These are phyloP conservation scores for Trissoscelio sp. DNA, from an alignment of 2,888 invertebrate species.

Conservation along the genomic window DNA sequence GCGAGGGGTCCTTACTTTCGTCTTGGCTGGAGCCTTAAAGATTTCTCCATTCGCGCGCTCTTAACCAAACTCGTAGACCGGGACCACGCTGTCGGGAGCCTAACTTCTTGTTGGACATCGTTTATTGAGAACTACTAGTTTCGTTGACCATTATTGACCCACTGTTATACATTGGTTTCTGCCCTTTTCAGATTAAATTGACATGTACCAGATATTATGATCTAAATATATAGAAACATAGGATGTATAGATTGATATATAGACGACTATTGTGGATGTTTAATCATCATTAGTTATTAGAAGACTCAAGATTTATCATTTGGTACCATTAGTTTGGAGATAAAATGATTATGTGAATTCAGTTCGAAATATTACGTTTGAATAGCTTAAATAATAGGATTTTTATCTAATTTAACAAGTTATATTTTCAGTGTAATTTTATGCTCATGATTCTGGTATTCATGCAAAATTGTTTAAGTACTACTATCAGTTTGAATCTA, in stretches of 20 bases:
- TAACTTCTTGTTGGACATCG: conserved; percentile 62
- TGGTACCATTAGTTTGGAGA: too few species aligned
- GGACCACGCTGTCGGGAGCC: conserved; percentile 63
- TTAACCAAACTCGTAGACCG: conserved; percentile 47
- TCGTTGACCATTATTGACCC: conserved; percentile 46
- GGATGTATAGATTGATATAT: too few species aligned
- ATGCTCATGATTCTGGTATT: neutral
- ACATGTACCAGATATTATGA: conserved; percentile 15
- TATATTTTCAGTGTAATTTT: neutral
- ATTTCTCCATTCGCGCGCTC: conserved; percentile 65
- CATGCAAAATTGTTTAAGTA: conserved; percentile 1
- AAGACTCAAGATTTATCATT: too few species aligned
- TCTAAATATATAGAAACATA: conserved; percentile 14
- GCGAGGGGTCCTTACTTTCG: conserved; percentile 69
- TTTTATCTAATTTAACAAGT: neutral
- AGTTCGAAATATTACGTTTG: too few species aligned
- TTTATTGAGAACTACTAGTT: conserved; percentile 67
- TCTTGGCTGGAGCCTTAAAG: conserved; percentile 56
- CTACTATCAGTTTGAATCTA: conserved; percentile 23
- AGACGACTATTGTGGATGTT: too few species aligned
- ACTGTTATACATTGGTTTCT: conserved; percentile 50
- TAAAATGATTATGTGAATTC: too few species aligned
- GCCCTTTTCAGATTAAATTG: conserved; percentile 24
- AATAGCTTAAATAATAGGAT: too few species aligned
- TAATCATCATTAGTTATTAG: too few species aligned